Evolutionary conservation across 1,140 invertebrate species (phyloP), one percentile per base, ranked within the genome.

Genomic region (Caenorhabditis latens): DNA sequence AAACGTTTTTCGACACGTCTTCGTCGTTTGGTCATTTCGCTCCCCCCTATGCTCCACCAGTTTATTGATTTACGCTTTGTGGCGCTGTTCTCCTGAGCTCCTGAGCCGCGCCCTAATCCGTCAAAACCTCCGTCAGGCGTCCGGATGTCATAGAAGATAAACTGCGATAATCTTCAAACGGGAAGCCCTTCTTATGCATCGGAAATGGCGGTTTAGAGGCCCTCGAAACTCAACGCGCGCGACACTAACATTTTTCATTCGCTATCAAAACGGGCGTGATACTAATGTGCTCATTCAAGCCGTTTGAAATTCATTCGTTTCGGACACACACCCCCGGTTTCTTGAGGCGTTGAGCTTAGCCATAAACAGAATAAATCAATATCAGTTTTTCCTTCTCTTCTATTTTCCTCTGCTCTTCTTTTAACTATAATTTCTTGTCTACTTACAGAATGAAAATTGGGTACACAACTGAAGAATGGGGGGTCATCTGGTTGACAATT

Each of bases 101-200:
- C 2, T 8, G 63, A 8, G 6, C 32, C 6, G n/a, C 9, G 8
- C 9, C 63, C 16, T 9, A 65, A 65, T 40, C 63, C 63, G 9
- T 21, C 13, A 24, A n/a, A 53, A 43, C 53, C 19, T 53, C 7
- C 19, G 19, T 79, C 46, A 21, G 53, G 4, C 24, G 40, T 50
- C 71, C 71, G 71, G 71, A 79, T 50, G 71, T 79, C 5, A 79
- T 79, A 7, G 46, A 46, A 24, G 46, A 50, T 50, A 79, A 79
- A 9, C 9, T 16, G 9, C 6, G 71, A 79, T 79, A 79, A 79
- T 79, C 71, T 50, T 24, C 61, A 24, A 5, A 13, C 71, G n/a
- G 71, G 71, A 79, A 79, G 71, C 71, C 71, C 21, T 79, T 53
- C 71, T 79, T 79, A 79, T 79, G 71, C 46, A 79, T 79, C 46